phyloP scores from a whole-genome alignment of 64 coral and sea anemone species.

The Stichodactyla mertensii region DNA sequence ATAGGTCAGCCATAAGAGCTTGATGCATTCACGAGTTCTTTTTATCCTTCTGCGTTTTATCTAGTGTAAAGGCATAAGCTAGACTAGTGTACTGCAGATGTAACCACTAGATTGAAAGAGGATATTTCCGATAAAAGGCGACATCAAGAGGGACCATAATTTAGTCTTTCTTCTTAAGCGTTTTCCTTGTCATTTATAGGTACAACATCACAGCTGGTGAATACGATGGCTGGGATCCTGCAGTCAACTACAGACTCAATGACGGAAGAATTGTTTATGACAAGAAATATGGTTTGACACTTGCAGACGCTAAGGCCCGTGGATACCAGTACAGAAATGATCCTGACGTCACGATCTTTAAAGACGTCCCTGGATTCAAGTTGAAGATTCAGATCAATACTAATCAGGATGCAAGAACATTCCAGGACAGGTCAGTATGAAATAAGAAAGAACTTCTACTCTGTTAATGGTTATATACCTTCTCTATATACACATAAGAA shows the following conservation, averaged over 20 bases:
- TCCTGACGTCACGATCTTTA: slow-evolving; percentile 75
- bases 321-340: slow-evolving; percentile 88
- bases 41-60: too few species aligned
- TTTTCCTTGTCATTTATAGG: slow-evolving; percentile 28
- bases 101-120: too few species aligned
- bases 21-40: too few species aligned
- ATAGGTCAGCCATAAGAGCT: too few species aligned
- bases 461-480: too few species aligned
- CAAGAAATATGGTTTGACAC: slow-evolving; percentile 46
- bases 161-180: too few species aligned
- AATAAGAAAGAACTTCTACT: not conserved
- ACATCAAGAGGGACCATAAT: too few species aligned
- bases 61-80: too few species aligned
- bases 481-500: too few species aligned
- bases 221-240: slow-evolving; percentile 75
- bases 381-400: slow-evolving; percentile 81
- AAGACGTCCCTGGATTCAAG: slow-evolving; percentile 21
- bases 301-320: slow-evolving; percentile 36
- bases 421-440: slow-evolving; percentile 97
- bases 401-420: slow-evolving; percentile 68
- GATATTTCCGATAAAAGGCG: too few species aligned
- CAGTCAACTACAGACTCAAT: slow-evolving; percentile 65
- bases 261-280: slow-evolving; percentile 39
- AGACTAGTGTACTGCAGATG: too few species aligned
- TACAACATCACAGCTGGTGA: slow-evolving; percentile 99